These are phyloP conservation scores for Drosophila obscura DNA, from an alignment of 1,140 invertebrate species.

Conservation along the genomic window DNA sequence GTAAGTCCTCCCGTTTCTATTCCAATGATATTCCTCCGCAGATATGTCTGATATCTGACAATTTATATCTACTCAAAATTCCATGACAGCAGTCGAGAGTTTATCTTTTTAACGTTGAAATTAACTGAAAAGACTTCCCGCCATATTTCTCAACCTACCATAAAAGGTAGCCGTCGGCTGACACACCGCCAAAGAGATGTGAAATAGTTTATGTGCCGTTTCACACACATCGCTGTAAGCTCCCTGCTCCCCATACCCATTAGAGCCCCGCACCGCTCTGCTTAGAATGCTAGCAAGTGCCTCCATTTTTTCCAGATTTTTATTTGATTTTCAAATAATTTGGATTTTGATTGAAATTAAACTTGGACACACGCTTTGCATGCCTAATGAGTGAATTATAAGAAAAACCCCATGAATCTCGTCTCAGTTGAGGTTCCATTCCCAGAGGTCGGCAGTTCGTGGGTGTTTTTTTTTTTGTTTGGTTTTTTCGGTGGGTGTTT, in stretches of 20 bases:
- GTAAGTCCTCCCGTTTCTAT: too few species aligned
- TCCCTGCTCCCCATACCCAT: background rate
- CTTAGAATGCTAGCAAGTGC: constrained; percentile 42
- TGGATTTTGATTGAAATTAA: constrained; percentile 80
- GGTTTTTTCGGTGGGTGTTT: background rate
- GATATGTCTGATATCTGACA: too few species aligned
- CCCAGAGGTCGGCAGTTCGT: constrained; percentile 30
- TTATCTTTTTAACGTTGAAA: too few species aligned
- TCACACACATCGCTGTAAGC: constrained; percentile 51
- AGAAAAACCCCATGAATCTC: constrained; percentile 37
- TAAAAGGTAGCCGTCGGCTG: constrained; percentile 42
- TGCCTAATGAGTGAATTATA: constrained; percentile 39
- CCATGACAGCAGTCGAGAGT: background rate
- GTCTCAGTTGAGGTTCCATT: constrained; percentile 10
- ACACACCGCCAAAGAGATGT: constrained; percentile 53
- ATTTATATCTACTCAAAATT: background rate
- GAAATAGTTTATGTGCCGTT: constrained; percentile 63
- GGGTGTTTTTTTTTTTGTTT: constrained; percentile 22
- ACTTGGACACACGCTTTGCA: constrained; percentile 64
- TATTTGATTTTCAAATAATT: constrained; percentile 78
- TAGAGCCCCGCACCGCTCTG: background rate
- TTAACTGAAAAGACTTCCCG: constrained; percentile 26
- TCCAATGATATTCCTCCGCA: too few species aligned
- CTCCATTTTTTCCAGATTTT: constrained; percentile 61
- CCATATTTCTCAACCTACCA: constrained; percentile 3